Evolutionary conservation across 1,140 invertebrate genomes (phyloP).

Genomic region (Archivesica marissinica): DNA sequence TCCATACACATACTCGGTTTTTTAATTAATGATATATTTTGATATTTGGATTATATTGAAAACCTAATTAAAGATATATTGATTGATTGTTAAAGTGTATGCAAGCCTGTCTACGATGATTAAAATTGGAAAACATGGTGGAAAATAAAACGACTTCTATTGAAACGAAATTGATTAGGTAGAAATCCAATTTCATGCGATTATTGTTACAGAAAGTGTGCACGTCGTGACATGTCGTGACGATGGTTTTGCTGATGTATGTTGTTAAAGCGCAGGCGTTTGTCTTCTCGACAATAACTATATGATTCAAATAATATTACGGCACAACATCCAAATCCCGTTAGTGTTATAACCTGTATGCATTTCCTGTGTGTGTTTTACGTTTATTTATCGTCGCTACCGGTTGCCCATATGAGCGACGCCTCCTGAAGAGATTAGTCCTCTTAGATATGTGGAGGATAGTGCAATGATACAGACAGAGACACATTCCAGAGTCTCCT

Average conservation of each 20-base stretch:
- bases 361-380: no score
- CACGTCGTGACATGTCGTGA: not conserved
- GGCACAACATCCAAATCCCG: not conserved
- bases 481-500: no score
- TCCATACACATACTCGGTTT: not conserved
- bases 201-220: not conserved
- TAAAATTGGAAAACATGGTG: not conserved
- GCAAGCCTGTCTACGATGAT: not conserved
- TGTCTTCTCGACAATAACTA: not conserved
- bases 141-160: no score
- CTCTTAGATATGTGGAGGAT: no score
- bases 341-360: not conserved
- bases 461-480: no score
- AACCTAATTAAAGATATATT: conserved; percentile 1
- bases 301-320: not conserved
- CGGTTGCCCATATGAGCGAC: no score
- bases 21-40: not conserved
- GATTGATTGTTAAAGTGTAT: not conserved
- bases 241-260: not conserved
- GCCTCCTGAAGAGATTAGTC: no score
- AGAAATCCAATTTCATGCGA: not conserved
- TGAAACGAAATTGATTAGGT: not conserved
- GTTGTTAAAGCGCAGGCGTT: not conserved
- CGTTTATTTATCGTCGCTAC: no score
- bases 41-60: conserved; percentile 10